Evolutionary conservation across 2,113 vertebrate genomes (phyloP).

Genomic region (Pomatorhinus ruficollis): DNA sequence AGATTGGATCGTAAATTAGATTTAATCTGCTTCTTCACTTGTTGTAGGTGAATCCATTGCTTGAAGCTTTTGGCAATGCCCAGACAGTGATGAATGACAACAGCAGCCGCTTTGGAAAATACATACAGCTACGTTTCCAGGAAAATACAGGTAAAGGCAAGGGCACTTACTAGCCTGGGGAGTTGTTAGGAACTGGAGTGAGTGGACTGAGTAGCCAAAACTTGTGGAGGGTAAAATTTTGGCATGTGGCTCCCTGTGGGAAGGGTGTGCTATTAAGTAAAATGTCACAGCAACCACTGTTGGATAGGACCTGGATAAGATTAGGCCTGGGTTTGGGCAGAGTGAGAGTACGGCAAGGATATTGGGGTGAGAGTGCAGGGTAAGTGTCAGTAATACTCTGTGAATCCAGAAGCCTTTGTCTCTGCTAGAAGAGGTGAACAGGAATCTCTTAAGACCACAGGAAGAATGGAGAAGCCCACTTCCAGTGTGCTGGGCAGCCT

Average conservation of each 20-base stretch:
- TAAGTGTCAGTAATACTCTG: neutral
- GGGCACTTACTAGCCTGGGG: neutral
- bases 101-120: constrained; percentile 78
- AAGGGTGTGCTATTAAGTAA: neutral
- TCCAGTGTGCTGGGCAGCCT: neutral
- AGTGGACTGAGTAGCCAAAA: neutral
- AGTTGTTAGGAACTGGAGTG: neutral
- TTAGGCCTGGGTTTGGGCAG: neutral
- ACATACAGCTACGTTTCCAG: constrained; percentile 79
- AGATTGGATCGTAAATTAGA: neutral
- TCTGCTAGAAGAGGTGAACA: neutral
- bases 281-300: neutral
- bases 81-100: constrained; percentile 83
- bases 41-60: constrained; percentile 76
- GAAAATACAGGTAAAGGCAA: constrained; percentile 69
- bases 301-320: neutral
- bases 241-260: rapidly evolving
- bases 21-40: neutral
- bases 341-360: neutral
- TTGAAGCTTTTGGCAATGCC: constrained; percentile 82
- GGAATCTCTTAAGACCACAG: neutral
- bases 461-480: neutral
- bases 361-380: neutral
- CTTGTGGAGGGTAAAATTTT: neutral
- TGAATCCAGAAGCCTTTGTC: neutral